These are phyloP conservation scores for Turritopsis dohrnii DNA, from an alignment of 30 jellyfish, hydroid and myxozoan genomes.

Conservation along the genomic window DNA sequence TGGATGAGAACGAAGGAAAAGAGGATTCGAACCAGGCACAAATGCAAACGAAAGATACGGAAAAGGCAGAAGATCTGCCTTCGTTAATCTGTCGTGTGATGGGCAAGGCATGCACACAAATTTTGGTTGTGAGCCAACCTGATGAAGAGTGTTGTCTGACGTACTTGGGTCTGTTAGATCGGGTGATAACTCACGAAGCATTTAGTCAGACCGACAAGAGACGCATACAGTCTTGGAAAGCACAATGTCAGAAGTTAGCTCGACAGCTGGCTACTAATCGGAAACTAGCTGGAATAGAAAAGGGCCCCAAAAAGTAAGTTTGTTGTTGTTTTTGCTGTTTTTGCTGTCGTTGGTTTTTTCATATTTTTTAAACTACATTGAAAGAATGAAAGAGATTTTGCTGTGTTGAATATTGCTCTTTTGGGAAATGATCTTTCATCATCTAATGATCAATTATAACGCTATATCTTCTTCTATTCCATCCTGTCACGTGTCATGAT, in stretches of 20 bases:
- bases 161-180: slow-evolving; percentile 81
- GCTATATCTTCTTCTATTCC: background rate
- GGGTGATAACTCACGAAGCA: slow-evolving; percentile 94
- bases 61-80: slow-evolving; percentile 71
- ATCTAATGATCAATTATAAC: background rate
- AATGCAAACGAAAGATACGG: background rate
- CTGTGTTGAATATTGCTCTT: background rate
- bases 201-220: slow-evolving; percentile 77
- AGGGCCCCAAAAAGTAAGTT: slow-evolving; percentile 80
- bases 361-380: background rate
- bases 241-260: slow-evolving; percentile 86
- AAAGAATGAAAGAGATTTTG: background rate
- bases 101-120: slow-evolving; percentile 99
- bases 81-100: slow-evolving; percentile 79
- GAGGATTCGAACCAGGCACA: background rate
- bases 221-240: slow-evolving; percentile 85
- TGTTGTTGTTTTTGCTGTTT: background rate
- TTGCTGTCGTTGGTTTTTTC: background rate
- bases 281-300: slow-evolving; percentile 90
- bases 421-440: background rate
- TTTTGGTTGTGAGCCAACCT: slow-evolving; percentile 77
- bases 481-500: background rate
- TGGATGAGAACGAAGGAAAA: slow-evolving; percentile 29
- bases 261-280: slow-evolving; percentile 87
- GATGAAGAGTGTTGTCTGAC: slow-evolving; percentile 93